Base-by-base conservation (phyloP, 1,140 invertebrate species). In the Propsilocerus akamusi region DNA sequence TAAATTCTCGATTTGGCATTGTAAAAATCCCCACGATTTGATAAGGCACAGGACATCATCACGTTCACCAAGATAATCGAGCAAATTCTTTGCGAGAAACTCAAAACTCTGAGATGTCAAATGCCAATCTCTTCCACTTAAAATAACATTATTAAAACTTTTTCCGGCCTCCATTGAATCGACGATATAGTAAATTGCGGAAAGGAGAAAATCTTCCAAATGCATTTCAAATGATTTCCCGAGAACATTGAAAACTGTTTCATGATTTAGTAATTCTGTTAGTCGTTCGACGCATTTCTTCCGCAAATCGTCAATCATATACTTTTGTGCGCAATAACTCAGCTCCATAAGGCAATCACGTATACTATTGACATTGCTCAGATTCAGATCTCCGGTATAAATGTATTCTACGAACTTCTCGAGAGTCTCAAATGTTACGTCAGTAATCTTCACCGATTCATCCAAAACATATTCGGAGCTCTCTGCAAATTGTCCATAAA, bases 401-500 rank as follows among this genome's bases (percentile, higher is more conserved):
- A 65, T 58, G 28, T 58, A 63, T 10, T 58, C 54, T 11, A 66
- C 26, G 8, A 66, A 46, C 1, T 56, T 52, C 32, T 61, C 57
- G 26, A 65, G 63, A 3, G 61, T 59, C 1, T 58, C 53, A 1
- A 55, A 37, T 49, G 56, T 62, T 20, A 66, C 62, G 47, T 66
- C 64, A 11, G 58, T 52, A 22, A 66, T 65, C 20, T 61, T 59
- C 22, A 66, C 61, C 14, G 54, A 47, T n/a, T 51, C 23, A 11
- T 32, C 25, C 12, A n/a, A 11, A 22, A 14, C 28, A 20, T 34
- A 20, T 25, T 51, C 24, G 25, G 47, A 25, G 10, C 48, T 41
- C 20, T 67, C 64, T 26, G 77, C 74, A 53, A 81, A 52, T n/a
- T 74, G 68, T 0, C 79, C 78, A 62, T 72, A 81, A 53, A 81